Evolutionary conservation across 1,140 invertebrate species (phyloP), one percentile per base, ranked within the genome.

Genomic region (Dendroctonus valens): DNA sequence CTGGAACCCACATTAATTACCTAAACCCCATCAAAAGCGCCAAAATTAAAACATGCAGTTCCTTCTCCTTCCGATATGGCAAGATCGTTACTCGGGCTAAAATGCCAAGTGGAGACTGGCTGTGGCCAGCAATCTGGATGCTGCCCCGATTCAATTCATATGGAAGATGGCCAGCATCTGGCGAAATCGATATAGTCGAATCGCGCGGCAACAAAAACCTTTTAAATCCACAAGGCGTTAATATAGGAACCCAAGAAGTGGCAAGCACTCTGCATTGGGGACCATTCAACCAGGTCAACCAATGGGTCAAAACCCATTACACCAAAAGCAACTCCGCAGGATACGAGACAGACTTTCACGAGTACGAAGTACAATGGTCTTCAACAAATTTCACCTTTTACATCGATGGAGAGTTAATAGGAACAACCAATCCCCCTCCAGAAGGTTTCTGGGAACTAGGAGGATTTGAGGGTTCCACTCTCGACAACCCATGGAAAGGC

Each of bases 91-190:
- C 89, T n/a, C 79, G 82, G 59, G 88, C 88, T 0, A 89, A 88
- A 76, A 79, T 90, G 78, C 89, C 89, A 0, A 74, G 79, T 26
- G 89, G 89, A 57, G 89, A 91, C 75, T 91, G 89, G 89, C 70
- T 90, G 4, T 89, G 87, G 84, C 88, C 89, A 76, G 85, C 84
- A 15, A 81, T 87, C 63, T 87, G 85, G 85, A 65, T 87, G 66
- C 77, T 87, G 79, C 86, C 86, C 0, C 76, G 79, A 2, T 74
- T 79, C 67, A 85, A 85, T 67, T 59, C 68, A 0, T 87, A 87
- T 71, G 83, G 85, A 7, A 76, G 76, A 4, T 85, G 83, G 83
- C 83, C 83, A 38, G 65, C 80, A 26, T 83, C 81, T 53, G 83
- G 83, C 15, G 83, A 84, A 78, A 83, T 85, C 51, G 83, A 84